phyloP scores from a whole-genome alignment of 2,888 invertebrate genomes.

The Steinernema carpocapsae region DNA sequence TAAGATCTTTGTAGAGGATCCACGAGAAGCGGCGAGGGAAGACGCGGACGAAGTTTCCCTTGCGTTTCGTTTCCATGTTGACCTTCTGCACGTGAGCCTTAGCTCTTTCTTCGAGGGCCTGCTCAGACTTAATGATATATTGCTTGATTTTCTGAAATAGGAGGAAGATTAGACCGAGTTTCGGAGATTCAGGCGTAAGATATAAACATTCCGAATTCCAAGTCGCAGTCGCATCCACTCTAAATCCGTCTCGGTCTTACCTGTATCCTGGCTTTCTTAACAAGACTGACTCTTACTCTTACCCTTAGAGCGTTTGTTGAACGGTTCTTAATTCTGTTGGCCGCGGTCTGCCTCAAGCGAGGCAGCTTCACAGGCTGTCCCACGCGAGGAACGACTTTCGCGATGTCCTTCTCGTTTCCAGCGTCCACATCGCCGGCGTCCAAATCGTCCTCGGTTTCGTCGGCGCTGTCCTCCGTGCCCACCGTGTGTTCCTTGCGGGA shows the following conservation, averaged over 20 bases:
- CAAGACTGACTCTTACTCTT: no score
- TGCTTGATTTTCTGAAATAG: neutral
- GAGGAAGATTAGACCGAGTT: constrained; percentile 5
- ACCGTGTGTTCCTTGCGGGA: constrained; percentile 24
- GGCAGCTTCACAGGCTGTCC: constrained; percentile 2
- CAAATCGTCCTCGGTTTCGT: constrained; percentile 15
- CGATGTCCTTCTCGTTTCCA: neutral
- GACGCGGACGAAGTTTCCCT: constrained; percentile 62
- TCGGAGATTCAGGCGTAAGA: no score
- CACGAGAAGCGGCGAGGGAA: constrained; percentile 60
- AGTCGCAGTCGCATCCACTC: no score
- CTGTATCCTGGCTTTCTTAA: no score
- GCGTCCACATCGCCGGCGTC: constrained; percentile 2
- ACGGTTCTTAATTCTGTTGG: neutral
- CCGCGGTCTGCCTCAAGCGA: neutral
- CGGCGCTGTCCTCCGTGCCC: neutral
- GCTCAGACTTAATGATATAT: constrained; percentile 5
- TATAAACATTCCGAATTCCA: no score
- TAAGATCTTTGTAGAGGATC: constrained; percentile 53
- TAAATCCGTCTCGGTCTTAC: no score
- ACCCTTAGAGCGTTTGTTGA: neutral
- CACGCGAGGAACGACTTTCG: neutral
- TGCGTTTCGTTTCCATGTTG: constrained; percentile 7
- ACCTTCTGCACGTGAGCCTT: neutral
- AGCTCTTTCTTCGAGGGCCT: neutral